These are phyloP conservation scores for Bugulina stolonifera DNA, from an alignment of 2,888 invertebrate genomes.

Conservation along the genomic window DNA sequence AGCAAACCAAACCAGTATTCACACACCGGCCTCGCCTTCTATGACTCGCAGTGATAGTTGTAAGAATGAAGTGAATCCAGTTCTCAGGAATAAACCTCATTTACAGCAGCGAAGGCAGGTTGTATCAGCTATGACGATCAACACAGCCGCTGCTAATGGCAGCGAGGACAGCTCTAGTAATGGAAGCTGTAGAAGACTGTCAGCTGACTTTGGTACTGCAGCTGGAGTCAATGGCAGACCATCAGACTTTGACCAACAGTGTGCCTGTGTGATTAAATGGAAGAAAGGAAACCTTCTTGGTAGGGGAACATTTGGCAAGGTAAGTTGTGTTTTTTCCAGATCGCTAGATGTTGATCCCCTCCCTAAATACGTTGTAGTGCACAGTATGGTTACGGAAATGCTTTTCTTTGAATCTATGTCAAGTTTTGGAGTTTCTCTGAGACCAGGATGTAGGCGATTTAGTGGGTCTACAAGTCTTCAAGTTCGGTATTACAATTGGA, in stretches of 20 bases:
- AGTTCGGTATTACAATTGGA: too few species aligned
- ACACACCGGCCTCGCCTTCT: background rate
- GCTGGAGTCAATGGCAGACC: background rate
- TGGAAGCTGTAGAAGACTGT: background rate
- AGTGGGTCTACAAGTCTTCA: too few species aligned
- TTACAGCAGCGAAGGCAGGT: slow-evolving; percentile 4
- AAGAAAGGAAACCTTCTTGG: slow-evolving; percentile 13
- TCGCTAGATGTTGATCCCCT: too few species aligned
- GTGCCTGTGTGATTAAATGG: slow-evolving; percentile 17
- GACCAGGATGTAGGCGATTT: too few species aligned
- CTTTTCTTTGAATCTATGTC: too few species aligned
- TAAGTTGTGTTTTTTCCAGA: background rate
- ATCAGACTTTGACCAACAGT: background rate
- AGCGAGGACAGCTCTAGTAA: background rate
- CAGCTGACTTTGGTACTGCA: background rate
- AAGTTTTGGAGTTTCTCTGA: too few species aligned
- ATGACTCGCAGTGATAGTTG: slow-evolving; percentile 22
- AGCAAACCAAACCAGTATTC: slow-evolving; percentile 9
- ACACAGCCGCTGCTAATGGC: background rate
- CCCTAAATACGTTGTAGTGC: too few species aligned
- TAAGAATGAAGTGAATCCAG: slow-evolving; percentile 20
- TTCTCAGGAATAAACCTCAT: background rate
- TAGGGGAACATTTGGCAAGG: slow-evolving; percentile 7
- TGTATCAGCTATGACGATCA: slow-evolving; percentile 13
- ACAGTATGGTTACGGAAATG: too few species aligned